Percentiles rank a stretch among this genome's conserved stretches.
Conservation (phyloP, 2,113 vertebrate species). For the Tachysurus fulvidraco region DNA sequence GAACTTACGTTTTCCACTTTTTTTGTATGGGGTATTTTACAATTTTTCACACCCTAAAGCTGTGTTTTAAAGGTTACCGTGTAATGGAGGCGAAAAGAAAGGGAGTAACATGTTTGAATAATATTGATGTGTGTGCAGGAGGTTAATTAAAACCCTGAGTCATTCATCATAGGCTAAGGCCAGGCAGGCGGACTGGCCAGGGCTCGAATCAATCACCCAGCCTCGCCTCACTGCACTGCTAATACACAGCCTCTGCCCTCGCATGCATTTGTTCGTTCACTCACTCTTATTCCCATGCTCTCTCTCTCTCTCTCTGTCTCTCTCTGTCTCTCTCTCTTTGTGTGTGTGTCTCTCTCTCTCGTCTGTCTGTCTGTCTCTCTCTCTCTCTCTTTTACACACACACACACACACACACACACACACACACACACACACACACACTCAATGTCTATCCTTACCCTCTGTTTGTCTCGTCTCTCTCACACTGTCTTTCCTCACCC, state of each 20-base stretch:
- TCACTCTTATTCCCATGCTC: background rate
- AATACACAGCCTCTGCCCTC: conserved; percentile 40
- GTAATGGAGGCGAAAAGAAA: conserved; percentile 54
- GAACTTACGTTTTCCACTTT: conserved; percentile 14
- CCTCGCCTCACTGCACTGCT: conserved; percentile 46
- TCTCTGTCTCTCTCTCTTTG: background rate
- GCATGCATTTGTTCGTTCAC: conserved; percentile 15
- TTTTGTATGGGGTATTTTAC: conserved; percentile 36
- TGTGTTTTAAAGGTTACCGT: conserved; percentile 60
- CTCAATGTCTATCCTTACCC: background rate
- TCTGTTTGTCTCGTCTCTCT: background rate
- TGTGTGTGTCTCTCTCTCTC: background rate
- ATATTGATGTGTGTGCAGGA: conserved; percentile 65
- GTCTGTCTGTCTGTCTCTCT: background rate
- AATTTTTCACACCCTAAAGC: conserved; percentile 53
- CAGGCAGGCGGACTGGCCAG: conserved; percentile 32
- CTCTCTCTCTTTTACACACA: background rate
- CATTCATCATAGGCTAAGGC: conserved; percentile 56
- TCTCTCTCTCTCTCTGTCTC: background rate
- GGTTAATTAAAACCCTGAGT: conserved; percentile 65
- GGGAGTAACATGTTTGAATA: conserved; percentile 55
- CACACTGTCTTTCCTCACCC: too few relatives aligned
- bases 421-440: background rate
- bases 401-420: background rate
- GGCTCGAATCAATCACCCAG: conserved; percentile 57